These are phyloP conservation scores for Hoplostethus mediterraneus DNA, from an alignment of 2,797 vertebrate genomes.

Conservation along the genomic window DNA sequence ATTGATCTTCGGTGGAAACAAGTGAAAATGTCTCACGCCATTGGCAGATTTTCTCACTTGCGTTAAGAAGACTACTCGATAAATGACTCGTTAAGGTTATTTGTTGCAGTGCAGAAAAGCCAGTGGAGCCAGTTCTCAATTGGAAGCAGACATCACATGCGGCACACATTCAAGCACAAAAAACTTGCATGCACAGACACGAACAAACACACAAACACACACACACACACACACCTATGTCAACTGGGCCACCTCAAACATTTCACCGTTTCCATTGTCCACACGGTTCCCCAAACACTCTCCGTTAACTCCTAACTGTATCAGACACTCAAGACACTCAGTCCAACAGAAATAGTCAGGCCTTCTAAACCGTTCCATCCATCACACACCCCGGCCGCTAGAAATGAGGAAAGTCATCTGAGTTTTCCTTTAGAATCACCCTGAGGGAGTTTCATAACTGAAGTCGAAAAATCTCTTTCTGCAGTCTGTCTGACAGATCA, in stretches of 20 bases:
- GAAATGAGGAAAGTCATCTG: constrained; percentile 57
- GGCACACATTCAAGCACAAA: constrained; percentile 6
- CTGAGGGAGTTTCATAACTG: constrained; percentile 59
- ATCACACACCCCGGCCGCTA: constrained; percentile 48
- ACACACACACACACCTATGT: constrained; percentile 9
- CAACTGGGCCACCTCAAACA: constrained; percentile 30
- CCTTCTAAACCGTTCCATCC: constrained; percentile 61
- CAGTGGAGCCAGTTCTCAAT: too few relatives aligned
- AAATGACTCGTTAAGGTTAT: too few relatives aligned
- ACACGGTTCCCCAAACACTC: constrained; percentile 28
- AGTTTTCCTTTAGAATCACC: constrained; percentile 61
- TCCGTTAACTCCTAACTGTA: constrained; percentile 41
- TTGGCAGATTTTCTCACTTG: too few relatives aligned
- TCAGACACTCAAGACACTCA: constrained; percentile 39
- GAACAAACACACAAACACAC: constrained; percentile 17
- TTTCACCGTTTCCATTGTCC: constrained; percentile 25
- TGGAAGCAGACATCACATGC: constrained; percentile 30
- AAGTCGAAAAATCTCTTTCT: constrained; percentile 53
- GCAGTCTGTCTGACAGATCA: constrained; percentile 59
- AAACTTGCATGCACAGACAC: constrained; percentile 13
- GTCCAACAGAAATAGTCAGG: constrained; percentile 48
- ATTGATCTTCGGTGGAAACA: too few relatives aligned
- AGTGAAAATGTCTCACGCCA: too few relatives aligned
- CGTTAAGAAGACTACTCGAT: too few relatives aligned
- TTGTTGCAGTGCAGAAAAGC: not conserved